Evolutionary conservation across 2,888 invertebrate species (phyloP).

Genomic region (Cantharis flavilabris): DNA sequence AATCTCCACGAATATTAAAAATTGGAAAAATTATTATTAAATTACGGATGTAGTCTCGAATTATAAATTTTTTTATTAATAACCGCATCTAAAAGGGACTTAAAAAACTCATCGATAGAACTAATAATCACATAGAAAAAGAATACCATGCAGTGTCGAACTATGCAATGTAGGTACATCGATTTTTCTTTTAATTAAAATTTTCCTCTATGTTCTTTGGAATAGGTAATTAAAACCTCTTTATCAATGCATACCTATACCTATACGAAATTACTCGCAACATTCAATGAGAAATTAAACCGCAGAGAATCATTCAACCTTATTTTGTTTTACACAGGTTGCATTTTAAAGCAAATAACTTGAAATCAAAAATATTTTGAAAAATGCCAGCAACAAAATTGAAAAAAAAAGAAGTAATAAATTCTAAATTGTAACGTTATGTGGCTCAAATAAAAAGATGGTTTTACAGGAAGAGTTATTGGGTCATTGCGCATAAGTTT

Average conservation of each 20-base stretch:
- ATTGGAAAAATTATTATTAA: no score
- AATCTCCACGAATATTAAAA: no score
- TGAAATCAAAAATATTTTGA: neutral
- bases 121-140: neutral
- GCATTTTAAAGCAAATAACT: neutral
- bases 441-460: neutral
- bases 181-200: neutral
- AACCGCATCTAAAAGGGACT: neutral
- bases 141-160: neutral
- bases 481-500: conserved; percentile 12
- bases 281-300: neutral
- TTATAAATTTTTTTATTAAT: no score
- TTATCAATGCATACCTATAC: neutral
- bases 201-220: neutral
- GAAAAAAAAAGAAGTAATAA: neutral
- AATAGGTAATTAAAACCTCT: neutral
- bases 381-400: neutral
- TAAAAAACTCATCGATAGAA: neutral
- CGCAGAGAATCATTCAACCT: neutral
- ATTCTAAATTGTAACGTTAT: neutral
- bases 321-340: neutral
- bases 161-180: neutral
- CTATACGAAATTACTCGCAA: neutral
- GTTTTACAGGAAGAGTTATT: conserved; percentile 3
- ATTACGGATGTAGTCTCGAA: no score